These are phyloP conservation scores for Scomber colias DNA, from an alignment of 2,113 vertebrate genomes.

Conservation along the genomic window DNA sequence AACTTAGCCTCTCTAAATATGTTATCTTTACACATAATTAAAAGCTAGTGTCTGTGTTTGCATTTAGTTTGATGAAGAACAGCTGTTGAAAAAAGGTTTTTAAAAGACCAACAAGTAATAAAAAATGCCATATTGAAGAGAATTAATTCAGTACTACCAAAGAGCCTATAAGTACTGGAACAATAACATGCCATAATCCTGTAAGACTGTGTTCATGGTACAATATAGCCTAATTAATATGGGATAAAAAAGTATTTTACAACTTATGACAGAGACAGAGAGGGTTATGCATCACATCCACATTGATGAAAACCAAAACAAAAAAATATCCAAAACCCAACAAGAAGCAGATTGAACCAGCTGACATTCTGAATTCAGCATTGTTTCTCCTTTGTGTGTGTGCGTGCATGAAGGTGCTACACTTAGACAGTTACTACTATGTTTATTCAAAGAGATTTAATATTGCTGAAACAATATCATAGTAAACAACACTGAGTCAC, in stretches of 20 bases:
- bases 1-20: neutral
- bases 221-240: neutral
- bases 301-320: neutral
- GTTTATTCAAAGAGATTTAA: neutral
- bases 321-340: slow-evolving; percentile 8
- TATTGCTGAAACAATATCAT: neutral
- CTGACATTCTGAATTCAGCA: slow-evolving; percentile 28
- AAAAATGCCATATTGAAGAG: neutral
- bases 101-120: neutral
- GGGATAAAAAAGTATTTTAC: neutral
- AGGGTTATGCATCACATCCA: slow-evolving; percentile 23
- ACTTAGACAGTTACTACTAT: neutral
- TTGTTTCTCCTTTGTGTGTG: neutral
- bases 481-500: neutral
- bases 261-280: neutral
- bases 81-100: neutral
- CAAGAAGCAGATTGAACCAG: neutral
- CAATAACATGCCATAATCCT: neutral
- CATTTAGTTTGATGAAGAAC: too few species aligned
- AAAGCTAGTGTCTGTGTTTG: neutral
- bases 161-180: slow-evolving; percentile 1
- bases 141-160: neutral
- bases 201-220: neutral
- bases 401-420: neutral
- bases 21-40: slow-evolving; percentile 12